These are phyloP conservation scores for Acanthopleura granulata DNA, from an alignment of 2,888 invertebrate species.

Conservation along the genomic window DNA sequence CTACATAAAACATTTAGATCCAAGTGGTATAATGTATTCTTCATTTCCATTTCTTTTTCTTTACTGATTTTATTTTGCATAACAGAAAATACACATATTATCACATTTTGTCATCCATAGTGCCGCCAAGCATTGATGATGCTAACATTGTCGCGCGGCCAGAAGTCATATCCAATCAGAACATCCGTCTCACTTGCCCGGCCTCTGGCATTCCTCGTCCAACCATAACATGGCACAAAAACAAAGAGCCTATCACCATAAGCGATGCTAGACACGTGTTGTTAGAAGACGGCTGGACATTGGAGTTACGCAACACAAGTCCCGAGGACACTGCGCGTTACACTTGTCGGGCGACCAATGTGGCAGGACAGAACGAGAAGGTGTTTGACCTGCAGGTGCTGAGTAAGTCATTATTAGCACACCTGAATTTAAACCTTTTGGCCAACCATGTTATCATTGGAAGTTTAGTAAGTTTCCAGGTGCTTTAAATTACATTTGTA, in stretches of 20 bases:
- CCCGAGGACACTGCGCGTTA: conserved; percentile 60
- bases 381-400: conserved; percentile 73
- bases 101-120: conserved; percentile 45
- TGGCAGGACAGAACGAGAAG: conserved; percentile 68
- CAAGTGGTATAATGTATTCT: too few relatives aligned
- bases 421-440: too few relatives aligned
- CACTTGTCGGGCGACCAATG: conserved; percentile 70
- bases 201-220: conserved; percentile 71
- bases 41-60: too few relatives aligned
- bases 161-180: conserved; percentile 56
- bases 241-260: conserved; percentile 38
- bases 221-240: conserved; percentile 68
- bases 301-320: conserved; percentile 45
- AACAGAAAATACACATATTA: too few relatives aligned
- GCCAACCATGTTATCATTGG: too few relatives aligned
- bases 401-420: conserved; percentile 70
- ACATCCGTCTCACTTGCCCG: conserved; percentile 70
- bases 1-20: too few relatives aligned
- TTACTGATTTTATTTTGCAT: too few relatives aligned
- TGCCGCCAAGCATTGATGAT: conserved; percentile 69
- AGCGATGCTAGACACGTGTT: conserved; percentile 39
- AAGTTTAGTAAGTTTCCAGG: too few relatives aligned
- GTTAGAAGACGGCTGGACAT: conserved; percentile 55
- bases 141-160: conserved; percentile 53
- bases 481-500: too few relatives aligned